Conservation (phyloP, 2,113 vertebrate species). For the Phalacrocorax pelagicus region DNA sequence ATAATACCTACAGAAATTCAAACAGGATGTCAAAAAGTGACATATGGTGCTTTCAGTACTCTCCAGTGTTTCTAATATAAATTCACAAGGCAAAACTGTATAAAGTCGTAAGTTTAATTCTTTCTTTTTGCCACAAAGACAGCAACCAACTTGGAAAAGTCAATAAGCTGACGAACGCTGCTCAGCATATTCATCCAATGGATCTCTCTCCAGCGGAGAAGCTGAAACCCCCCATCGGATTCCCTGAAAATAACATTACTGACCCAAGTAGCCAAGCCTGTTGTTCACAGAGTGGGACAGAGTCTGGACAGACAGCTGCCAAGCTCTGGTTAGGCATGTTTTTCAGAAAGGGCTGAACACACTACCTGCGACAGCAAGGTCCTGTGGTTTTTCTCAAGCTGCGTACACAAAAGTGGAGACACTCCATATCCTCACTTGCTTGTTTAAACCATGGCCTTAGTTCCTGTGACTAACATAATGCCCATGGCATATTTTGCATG, state of each 20-base stretch:
- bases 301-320: not conserved
- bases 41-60: not conserved
- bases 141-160: not conserved
- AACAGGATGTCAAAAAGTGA: constrained; percentile 9
- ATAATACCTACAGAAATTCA: constrained; percentile 35
- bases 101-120: not conserved
- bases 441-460: not conserved
- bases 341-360: not conserved
- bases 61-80: not conserved
- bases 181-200: not conserved
- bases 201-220: not conserved
- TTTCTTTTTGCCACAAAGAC: not conserved
- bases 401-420: not conserved
- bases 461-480: not conserved
- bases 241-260: not conserved
- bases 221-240: not conserved
- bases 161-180: not conserved
- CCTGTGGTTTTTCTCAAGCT: not conserved
- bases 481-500: not conserved
- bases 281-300: not conserved
- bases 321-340: not conserved
- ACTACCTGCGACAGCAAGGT: fast-evolving
- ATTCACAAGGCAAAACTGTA: not conserved
- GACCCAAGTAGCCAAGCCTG: fast-evolving
- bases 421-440: not conserved